phyloP scores from a whole-genome alignment of 2,113 vertebrate species.

The Pedetes capensis region DNA sequence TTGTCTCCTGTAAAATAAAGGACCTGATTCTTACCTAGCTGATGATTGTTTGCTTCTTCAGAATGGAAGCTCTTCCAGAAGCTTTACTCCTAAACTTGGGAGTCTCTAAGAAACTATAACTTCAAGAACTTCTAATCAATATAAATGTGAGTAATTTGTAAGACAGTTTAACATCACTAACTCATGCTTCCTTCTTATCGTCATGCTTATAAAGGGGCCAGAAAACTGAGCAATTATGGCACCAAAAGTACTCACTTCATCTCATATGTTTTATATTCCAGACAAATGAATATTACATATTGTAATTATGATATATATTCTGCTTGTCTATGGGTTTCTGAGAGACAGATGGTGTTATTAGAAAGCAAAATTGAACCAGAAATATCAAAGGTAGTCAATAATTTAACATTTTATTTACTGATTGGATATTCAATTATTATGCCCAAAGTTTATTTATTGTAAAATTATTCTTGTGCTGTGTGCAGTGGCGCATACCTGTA shows the following conservation, averaged over 20 bases:
- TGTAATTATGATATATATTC: neutral
- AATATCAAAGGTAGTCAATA: neutral
- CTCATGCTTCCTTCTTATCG: neutral
- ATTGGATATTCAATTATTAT: neutral
- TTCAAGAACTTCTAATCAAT: neutral
- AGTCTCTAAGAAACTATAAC: neutral
- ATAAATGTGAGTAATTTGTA: neutral
- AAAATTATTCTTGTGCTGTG: no score
- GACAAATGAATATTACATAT: neutral
- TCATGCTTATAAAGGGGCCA: neutral
- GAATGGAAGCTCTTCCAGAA: neutral
- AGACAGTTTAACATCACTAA: neutral
- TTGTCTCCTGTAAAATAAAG: neutral
- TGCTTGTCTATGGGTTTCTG: neutral
- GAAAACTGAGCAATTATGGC: neutral
- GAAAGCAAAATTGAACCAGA: neutral
- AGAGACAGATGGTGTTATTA: neutral
- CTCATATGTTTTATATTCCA: neutral
- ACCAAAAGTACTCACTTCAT: neutral
- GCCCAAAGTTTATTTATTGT: neutral
- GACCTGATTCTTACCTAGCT: neutral
- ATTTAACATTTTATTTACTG: neutral
- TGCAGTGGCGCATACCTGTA: no score
- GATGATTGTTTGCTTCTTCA: neutral
- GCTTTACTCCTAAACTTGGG: neutral